Base-by-base conservation (phyloP, 2,888 invertebrate species). In the Pardosa pseudoannulata region DNA sequence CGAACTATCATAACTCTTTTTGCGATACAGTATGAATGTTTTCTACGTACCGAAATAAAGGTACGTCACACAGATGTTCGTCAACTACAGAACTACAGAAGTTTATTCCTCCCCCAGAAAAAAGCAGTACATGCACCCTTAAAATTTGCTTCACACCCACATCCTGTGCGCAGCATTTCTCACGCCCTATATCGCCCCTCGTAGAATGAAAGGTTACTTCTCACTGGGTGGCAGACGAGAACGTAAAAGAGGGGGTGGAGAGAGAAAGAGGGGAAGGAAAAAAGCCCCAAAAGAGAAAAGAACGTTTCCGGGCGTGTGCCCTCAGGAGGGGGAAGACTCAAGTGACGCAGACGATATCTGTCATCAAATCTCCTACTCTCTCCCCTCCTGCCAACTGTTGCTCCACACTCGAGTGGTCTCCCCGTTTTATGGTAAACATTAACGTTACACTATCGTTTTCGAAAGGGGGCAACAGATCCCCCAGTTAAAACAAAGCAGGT, bases 401-500 rank as follows among this genome's bases (percentile, higher is more conserved):
- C 72, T 76, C 32, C 80, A 73, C 75, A 74, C 82, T 73, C 65
- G 64, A 56, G 68, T 65, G 73, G 56, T 65, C 29, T 36, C 29
- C n/a, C 75, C 64, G 19, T 67, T 85, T 73, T 79, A 85, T 79
- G 79, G 85, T 79, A 85, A 85, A 85, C 85, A 85, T 85, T 74
- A 85, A 73, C 70, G 76, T 56, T 72, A 83, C 83, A 83, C 76
- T 83, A 83, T 83, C 83, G 83, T 78, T 83, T 83, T 83, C 78
- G 65, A 46, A 46, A 27, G 36, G 64, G 71, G 27, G 39, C 36
- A 64, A n/a, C n/a, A 27, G 28, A 64, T 31, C 72, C 78, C 65
- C n/a, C 46, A 72, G 65, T 19, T 39, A 78, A 83, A 83, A 78
- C 78, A 83, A 83, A 78, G 78, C 72, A 31, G 68, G 31, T 70